Evolutionary conservation across 1,140 invertebrate species (phyloP).

Genomic region (Pinna nobilis): DNA sequence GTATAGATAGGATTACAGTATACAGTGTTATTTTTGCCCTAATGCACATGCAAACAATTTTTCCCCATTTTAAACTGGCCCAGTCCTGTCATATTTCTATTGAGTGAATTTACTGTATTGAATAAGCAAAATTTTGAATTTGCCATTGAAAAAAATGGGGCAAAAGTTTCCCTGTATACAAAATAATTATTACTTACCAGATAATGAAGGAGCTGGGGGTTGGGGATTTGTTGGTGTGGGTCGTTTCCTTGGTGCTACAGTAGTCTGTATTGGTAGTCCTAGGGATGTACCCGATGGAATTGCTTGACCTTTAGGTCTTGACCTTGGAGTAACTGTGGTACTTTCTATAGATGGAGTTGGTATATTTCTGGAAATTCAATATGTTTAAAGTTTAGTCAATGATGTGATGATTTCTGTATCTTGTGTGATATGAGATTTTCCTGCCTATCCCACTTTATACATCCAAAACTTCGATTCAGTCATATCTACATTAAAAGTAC

Average conservation of each 20-base stretch:
- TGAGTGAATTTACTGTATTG: neutral
- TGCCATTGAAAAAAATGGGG: neutral
- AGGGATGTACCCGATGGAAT: constrained; percentile 63
- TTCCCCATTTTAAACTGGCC: no score
- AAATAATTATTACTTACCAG: neutral
- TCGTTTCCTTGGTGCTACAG: constrained; percentile 66
- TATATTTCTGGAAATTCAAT: constrained; percentile 57
- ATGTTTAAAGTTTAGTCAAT: neutral
- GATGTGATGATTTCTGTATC: constrained; percentile 17
- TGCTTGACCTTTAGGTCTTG: constrained; percentile 84
- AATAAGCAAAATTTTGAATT: neutral
- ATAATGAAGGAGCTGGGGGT: neutral
- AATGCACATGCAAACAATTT: neutral
- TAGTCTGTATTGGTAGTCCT: constrained; percentile 72
- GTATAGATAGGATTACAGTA: no score
- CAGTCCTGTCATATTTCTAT: no score
- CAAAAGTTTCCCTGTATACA: neutral
- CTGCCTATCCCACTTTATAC: no score
- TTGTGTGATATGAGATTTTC: constrained; percentile 64
- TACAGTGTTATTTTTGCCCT: no score
- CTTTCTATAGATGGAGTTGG: constrained; percentile 79
- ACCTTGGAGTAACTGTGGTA: constrained; percentile 89
- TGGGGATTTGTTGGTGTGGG: constrained; percentile 59
- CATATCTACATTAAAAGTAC: no score
- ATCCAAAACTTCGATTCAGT: no score